Conservation (phyloP, 2,113 vertebrate species). For the Hylia prasina region DNA sequence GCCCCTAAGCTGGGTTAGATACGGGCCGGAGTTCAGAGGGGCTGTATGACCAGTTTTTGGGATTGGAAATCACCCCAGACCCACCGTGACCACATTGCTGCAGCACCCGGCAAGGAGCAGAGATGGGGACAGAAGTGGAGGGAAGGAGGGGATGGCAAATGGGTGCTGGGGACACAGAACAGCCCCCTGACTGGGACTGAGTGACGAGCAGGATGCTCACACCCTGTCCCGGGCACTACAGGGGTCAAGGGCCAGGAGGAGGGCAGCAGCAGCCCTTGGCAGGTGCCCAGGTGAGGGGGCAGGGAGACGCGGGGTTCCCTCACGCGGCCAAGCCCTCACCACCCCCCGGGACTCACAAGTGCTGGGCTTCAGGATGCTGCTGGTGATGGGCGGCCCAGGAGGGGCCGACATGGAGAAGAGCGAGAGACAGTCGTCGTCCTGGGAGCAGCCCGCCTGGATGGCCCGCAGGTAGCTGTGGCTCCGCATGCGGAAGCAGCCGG, state of each 20-base stretch:
- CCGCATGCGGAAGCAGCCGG: conserved; percentile 95
- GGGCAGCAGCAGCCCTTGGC: background rate
- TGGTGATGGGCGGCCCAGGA: conserved; percentile 79
- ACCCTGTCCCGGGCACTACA: fast-evolving
- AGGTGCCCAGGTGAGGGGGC: background rate
- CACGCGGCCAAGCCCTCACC: fast-evolving
- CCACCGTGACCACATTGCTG: fast-evolving
- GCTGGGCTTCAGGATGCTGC: conserved; percentile 85
- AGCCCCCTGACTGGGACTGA: background rate
- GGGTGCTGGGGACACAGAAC: background rate
- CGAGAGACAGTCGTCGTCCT: conserved; percentile 97
- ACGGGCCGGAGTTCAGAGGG: background rate
- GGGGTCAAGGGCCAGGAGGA: fast-evolving
- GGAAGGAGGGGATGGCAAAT: background rate
- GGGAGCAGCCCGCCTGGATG: conserved; percentile 97
- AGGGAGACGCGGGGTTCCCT: background rate
- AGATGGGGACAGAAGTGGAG: background rate
- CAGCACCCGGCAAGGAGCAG: background rate
- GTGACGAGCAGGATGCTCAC: fast-evolving
- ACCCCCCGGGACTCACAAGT: conserved; percentile 80
- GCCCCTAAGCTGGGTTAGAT: background rate
- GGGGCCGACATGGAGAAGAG: conserved; percentile 91
- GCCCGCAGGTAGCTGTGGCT: conserved; percentile 98
- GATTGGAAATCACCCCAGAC: background rate
- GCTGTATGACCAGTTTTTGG: background rate